Base-by-base conservation (phyloP, 2,797 vertebrate genomes). In the Epinephelus awoara region DNA sequence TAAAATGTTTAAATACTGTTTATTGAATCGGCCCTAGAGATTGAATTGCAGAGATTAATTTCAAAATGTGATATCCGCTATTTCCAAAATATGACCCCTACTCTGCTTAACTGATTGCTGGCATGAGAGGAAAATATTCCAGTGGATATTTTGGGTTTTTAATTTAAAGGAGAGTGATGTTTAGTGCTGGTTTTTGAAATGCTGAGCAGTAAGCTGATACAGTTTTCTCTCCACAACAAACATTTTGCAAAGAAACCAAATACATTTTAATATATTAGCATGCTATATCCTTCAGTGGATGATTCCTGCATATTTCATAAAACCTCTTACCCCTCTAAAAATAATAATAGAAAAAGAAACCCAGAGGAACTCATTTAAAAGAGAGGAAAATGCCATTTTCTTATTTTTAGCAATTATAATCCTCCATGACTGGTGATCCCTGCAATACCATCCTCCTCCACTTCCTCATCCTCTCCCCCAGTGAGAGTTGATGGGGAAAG, bases 381-480 rank as follows among this genome's bases (percentile, higher is more conserved):
- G 50, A 90, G 76, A 77, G 73, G 70, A 86, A 89, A 91, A 88
- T 91, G 87, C 75, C 34, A 67, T 84, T 87, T 82, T 77, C 58
- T 78, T 87, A 89, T 92, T 88, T 91, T 86, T 91, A 90, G 87
- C 58, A 79, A 67, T 77, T 63, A 59, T 91, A 91, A 92, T 92
- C 84, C 85, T 87, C 82, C 72, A 75, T 88, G 85, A 85, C 84
- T 84, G 77, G 88, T 86, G 85, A 88, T 85, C 79, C 85, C 73
- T 80, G 74, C 59, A 79, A 80, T 67, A 66, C 64, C 72, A 58
- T 57, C 75, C 79, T 72, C 76, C 74, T 78, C 65, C 27, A 19
- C 73, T n/a, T 47, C 69, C 84, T 73, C 75, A 51, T 51, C 47
- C 67, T 65, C 63, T 38, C 9, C 64, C 47, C 67, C 68, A 52